A percentile compares a stretch with the other conserved stretches of the same genome.
Evolutionary conservation across 2,797 vertebrate genomes (phyloP).

Genomic region (Clarias pachynema): DNA sequence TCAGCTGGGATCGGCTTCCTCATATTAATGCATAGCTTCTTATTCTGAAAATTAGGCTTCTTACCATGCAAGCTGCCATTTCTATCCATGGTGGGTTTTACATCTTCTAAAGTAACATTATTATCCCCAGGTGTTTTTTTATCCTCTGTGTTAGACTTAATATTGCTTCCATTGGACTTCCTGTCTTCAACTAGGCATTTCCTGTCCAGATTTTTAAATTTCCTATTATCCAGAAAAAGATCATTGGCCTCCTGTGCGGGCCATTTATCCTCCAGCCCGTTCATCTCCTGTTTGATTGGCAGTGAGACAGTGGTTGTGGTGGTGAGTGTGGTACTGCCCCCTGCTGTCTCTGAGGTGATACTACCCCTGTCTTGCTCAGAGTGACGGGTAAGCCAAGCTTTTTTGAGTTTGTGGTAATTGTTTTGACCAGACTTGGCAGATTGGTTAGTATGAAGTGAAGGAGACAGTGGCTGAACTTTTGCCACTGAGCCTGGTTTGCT

Average conservation of each 20-base stretch:
- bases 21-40: constrained; percentile 36
- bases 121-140: constrained; percentile 21
- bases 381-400: constrained; percentile 97
- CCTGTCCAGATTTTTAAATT: constrained; percentile 41
- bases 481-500: constrained; percentile 78
- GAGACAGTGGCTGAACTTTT: constrained; percentile 68
- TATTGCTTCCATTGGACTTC: constrained; percentile 81
- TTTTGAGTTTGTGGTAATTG: constrained; percentile 99
- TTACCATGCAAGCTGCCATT: constrained; percentile 45
- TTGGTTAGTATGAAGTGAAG: constrained; percentile 29
- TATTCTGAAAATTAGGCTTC: constrained; percentile 30
- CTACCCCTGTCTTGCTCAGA: constrained; percentile 90
- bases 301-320: constrained; percentile 83
- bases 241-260: constrained; percentile 75
- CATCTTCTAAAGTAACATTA: constrained; percentile 25
- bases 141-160: constrained; percentile 63
- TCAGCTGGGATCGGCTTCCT: constrained; percentile 9
- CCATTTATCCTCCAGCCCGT: constrained; percentile 43
- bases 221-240: constrained; percentile 50
- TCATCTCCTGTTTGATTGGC: constrained; percentile 43
- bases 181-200: constrained; percentile 64
- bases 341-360: constrained; percentile 37
- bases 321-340: constrained; percentile 70
- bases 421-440: constrained; percentile 80
- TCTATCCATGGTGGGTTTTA: constrained; percentile 48